Evolutionary conservation across 2,797 vertebrate species (phyloP), one percentile per base, ranked within the genome.

Genomic region (Dendrocincla tyrannina): DNA sequence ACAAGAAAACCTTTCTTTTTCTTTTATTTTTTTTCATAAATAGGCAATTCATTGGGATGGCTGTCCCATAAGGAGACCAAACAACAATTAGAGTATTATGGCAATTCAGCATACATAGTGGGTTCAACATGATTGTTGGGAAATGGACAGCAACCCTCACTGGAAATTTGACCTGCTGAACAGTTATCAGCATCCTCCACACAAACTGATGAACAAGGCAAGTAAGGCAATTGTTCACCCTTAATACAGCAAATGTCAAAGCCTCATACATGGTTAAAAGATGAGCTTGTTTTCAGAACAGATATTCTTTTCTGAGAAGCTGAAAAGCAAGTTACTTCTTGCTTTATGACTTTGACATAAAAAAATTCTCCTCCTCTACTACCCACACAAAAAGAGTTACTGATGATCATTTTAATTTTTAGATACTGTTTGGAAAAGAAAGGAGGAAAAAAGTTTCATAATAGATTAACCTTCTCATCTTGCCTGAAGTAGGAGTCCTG

Each of bases 361-460:
- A 92, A 96, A 89, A 88, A 53, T 14, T 93, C 76, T 93, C 76
- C 94, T 91, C 72, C 66, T 90, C 62, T 91, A 52, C 87, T 76
- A 77, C 94, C 95, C 87, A 95, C 96, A 94, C 80, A 64, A 72
- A 91, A 77, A 83, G 76, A 84, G 68, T 75, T 90, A 80, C 76
- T 81, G 82, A 87, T 89, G 77, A 91, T 93, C 9, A 1, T 62
- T 91, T 87, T 76, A 87, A 60, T 91, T 81, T 91, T 94, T 46
- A 79, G 47, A 70, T 80, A 63, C 24, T 28, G n/a, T 70, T 92
- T 85, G 87, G 77, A 94, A 89, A 96, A 89, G 74, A 55, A 52
- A 78, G 37, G 41, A 83, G 60, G 56, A 67, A 87, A 91, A 55
- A 81, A 12, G 82, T 88, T 95, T 85, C 75, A 49, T 82, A 85